Evolutionary conservation across 1,140 invertebrate species (phyloP), one percentile per base, ranked within the genome.

Genomic region (Formica selysi): DNA sequence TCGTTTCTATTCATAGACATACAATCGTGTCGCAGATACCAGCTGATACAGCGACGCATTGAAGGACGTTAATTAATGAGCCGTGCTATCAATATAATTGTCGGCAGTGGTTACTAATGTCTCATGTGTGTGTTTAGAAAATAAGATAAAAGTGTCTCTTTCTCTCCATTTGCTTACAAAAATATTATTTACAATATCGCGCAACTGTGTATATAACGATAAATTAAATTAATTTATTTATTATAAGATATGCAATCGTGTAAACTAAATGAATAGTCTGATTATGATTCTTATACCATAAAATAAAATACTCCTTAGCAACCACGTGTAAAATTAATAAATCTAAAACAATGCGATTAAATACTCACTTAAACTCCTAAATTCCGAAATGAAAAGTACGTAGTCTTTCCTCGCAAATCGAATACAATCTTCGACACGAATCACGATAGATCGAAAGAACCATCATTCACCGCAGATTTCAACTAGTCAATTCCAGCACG

Each of bases 11-110:
- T 83, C 38, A 32, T 83, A 74, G 26, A 61, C 41, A 70, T n/a
- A 38, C 13, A 61, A 83, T 44, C 36, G 36, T 22, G 38, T n/a
- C 11, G 36, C 13, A 54, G n/a, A 48, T 48, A 61, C 41, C 44
- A 22, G 2, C 5, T 38, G 44, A 83, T 83, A 61, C 62, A 71
- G 54, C 38, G 67, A 44, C 7, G 65, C 79, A 74, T 83, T 74
- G 54, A 74, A 74, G 68, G 79, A 74, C 54, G 26, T 83, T 83
- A 83, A 83, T 83, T 83, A 74, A 83, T 73, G 68, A 83, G 54
- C 68, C 54, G 26, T 13, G 51, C 26, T 81, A 74, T 36, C 57
- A 8, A 48, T 22, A 48, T 74, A 83, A 83, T 74, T 74, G 79
- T 44, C 61, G 44, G 7, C 44, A 2, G 38, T 26, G 73, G 13